A percentile compares a stretch with the other conserved stretches of the same genome.
Conservation (phyloP, 1,140 invertebrate species). For the Macrotrachela quadricornifera region DNA sequence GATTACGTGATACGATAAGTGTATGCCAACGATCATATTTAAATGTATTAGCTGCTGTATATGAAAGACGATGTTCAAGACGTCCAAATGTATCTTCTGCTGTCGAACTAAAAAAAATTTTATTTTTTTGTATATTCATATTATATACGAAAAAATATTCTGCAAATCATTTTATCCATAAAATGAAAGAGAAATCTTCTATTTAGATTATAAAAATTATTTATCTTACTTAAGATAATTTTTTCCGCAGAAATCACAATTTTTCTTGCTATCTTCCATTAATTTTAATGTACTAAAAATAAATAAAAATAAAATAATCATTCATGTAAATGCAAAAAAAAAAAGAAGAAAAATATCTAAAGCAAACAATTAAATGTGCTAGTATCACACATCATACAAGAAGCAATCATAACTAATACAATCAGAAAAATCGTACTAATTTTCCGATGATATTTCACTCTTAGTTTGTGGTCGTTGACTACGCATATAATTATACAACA, state of each 20-base stretch:
- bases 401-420: background rate
- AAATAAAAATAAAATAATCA: too few relatives aligned
- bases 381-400: too few relatives aligned
- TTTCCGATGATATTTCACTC: slow-evolving; percentile 1
- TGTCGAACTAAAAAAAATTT: background rate
- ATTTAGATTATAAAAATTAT: too few relatives aligned
- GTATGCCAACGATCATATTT: slow-evolving; percentile 33
- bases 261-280: background rate
- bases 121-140: too few relatives aligned
- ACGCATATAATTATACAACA: slow-evolving; percentile 5
- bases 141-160: too few relatives aligned
- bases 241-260: slow-evolving; percentile 8
- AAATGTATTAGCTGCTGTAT: slow-evolving; percentile 32
- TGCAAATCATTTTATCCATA: too few relatives aligned
- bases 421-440: background rate
- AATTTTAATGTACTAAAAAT: background rate
- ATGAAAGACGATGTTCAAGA: slow-evolving; percentile 22
- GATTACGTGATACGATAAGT: slow-evolving; percentile 26
- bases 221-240: background rate
- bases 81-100: slow-evolving; percentile 14
- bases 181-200: too few relatives aligned
- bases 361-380: too few relatives aligned
- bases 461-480: slow-evolving; percentile 2
- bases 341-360: too few relatives aligned
- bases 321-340: too few relatives aligned